These are phyloP conservation scores for Xylota segnis DNA, from an alignment of 2,888 invertebrate genomes.

Conservation along the genomic window DNA sequence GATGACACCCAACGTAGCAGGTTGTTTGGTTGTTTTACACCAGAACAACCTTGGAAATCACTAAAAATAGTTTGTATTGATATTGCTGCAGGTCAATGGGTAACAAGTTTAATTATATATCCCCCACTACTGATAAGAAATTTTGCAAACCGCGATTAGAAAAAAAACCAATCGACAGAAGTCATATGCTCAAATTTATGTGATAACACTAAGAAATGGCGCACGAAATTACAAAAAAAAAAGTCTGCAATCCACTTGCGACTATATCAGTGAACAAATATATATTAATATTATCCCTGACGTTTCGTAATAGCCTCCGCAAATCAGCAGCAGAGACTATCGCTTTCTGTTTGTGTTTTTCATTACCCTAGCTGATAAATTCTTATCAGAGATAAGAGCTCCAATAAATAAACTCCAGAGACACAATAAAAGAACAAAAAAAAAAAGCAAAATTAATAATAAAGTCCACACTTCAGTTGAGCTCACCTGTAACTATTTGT, in stretches of 20 bases:
- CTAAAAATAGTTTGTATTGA: constrained; percentile 13
- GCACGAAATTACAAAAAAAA: constrained; percentile 20
- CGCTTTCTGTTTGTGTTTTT: constrained; percentile 13
- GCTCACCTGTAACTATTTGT: constrained; percentile 97
- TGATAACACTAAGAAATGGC: constrained; percentile 34
- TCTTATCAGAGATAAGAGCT: constrained; percentile 28
- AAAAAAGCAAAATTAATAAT: background rate
- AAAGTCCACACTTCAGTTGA: background rate
- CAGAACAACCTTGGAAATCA: constrained; percentile 9
- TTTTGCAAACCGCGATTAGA: constrained; percentile 12
- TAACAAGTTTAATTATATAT: constrained; percentile 18
- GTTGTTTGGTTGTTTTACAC: background rate
- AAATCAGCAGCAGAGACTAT: constrained; percentile 4
- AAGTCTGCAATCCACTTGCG: constrained; percentile 7
- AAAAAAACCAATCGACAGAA: constrained; percentile 17
- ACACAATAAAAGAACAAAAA: background rate
- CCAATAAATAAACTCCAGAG: background rate
- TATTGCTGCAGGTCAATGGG: constrained; percentile 25
- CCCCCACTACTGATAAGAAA: constrained; percentile 26
- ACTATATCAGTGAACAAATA: constrained; percentile 14
- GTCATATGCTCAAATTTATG: constrained; percentile 28
- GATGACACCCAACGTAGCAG: background rate
- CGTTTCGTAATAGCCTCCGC: constrained; percentile 18
- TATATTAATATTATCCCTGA: constrained; percentile 12
- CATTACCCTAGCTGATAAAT: constrained; percentile 16